Base-by-base conservation (phyloP, 2,113 vertebrate genomes). In the Microcebus tavaratra region DNA sequence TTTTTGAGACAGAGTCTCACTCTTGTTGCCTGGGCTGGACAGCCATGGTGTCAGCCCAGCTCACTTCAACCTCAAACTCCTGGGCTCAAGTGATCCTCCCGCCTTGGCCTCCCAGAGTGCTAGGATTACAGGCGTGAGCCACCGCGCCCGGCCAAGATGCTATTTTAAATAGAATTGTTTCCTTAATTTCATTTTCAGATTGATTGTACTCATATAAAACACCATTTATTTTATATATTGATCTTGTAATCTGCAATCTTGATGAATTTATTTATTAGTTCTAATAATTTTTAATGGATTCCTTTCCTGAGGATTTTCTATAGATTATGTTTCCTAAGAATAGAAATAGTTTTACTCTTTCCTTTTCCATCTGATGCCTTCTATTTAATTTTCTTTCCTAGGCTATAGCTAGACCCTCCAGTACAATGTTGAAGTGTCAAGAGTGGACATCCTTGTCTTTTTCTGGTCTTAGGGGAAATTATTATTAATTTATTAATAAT, bases 111-210 rank as follows among this genome's bases (percentile, higher is more conserved):
- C n/a, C n/a, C n/a, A n/a, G n/a, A n/a, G n/a, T n/a, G n/a, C n/a
- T n/a, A n/a, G n/a, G n/a, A n/a, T n/a, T n/a, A n/a, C n/a, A n/a
- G n/a, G n/a, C n/a, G n/a, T n/a, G n/a, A n/a, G n/a, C n/a, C n/a
- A n/a, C n/a, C n/a, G n/a, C n/a, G n/a, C n/a, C n/a, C n/a, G n/a
- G n/a, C n/a, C n/a, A n/a, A 83, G 25, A 34, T 34, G 4, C 8
- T 23, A 63, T 21, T 90, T 8, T 68, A 27, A 80, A 67, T 73
- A 17, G 25, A 82, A 55, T 94, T 80, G 3, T 23, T 72, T 96
- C 91, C 18, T 8, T 23, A 89, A 75, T 86, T 92, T 96, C 15
- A 81, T 53, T 65, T 92, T 94, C 5, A 86, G 25, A 80, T 53
- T 80, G 55, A 90, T 86, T 80, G 25, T 0, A 94, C 45, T 50